phyloP scores from a whole-genome alignment of 2,888 invertebrate genomes.

The Tenthredo livida region DNA sequence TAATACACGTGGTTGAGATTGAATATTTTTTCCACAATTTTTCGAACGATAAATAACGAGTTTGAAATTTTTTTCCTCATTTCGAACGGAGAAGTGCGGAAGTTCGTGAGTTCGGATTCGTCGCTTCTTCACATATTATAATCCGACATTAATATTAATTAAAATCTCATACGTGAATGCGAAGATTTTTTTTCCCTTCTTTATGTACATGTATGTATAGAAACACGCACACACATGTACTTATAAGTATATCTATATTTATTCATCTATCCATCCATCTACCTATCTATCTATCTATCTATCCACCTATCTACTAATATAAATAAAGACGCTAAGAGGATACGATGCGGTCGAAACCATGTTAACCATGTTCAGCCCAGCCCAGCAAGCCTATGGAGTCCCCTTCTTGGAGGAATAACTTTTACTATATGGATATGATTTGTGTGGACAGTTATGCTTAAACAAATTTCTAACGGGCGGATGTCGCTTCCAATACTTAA shows the following conservation, averaged over 20 bases:
- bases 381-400: background rate
- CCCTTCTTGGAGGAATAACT: background rate
- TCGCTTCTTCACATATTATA: background rate
- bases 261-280: background rate
- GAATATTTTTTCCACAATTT: too few relatives aligned
- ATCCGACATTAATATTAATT: background rate
- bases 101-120: background rate
- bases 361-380: background rate
- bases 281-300: background rate
- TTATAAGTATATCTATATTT: too few relatives aligned
- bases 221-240: too few relatives aligned
- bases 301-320: background rate
- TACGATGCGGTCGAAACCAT: background rate
- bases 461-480: conserved; percentile 25
- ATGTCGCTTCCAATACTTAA: background rate
- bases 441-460: conserved; percentile 32
- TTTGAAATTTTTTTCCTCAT: too few relatives aligned
- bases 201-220: too few relatives aligned
- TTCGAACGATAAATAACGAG: too few relatives aligned
- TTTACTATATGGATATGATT: conserved; percentile 19
- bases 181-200: background rate
- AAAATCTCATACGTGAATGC: background rate
- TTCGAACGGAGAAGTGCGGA: too few relatives aligned
- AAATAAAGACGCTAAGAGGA: conserved; percentile 31
- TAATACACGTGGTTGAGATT: too few relatives aligned